phyloP scores from a whole-genome alignment of 53 echinoderm and acorn worm genomes.

The Luidia sarsii region DNA sequence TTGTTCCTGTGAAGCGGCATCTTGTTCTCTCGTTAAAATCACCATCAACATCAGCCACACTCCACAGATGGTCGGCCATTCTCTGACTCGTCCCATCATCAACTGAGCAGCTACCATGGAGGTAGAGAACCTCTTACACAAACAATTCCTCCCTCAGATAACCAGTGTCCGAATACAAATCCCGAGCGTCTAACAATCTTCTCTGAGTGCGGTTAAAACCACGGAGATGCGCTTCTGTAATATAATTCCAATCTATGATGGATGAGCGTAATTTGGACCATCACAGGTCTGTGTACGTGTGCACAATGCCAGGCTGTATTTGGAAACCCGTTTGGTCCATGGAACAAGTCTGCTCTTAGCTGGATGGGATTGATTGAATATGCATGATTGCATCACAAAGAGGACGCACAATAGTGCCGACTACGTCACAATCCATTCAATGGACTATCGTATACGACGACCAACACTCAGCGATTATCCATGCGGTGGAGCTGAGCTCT shows the following conservation, averaged over 20 bases:
- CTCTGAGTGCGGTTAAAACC: too few relatives aligned
- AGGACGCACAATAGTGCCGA: background rate
- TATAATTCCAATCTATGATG: background rate
- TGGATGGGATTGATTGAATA: background rate
- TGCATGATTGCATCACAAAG: slow-evolving; percentile 10
- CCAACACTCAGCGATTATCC: too few relatives aligned
- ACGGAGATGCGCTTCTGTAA: too few relatives aligned
- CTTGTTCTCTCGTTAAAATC: background rate
- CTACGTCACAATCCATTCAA: background rate
- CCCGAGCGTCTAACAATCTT: too few relatives aligned
- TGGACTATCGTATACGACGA: too few relatives aligned
- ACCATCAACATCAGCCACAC: background rate
- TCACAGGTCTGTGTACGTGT: background rate
- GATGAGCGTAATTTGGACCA: background rate
- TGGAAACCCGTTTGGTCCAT: background rate
- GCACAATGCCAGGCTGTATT: background rate
- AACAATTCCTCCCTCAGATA: too few relatives aligned
- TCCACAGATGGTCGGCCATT: background rate
- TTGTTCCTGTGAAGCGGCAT: background rate
- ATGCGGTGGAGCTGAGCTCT: too few relatives aligned
- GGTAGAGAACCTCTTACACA: too few relatives aligned
- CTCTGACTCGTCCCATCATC: too few relatives aligned
- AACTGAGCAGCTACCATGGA: too few relatives aligned
- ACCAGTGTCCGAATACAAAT: too few relatives aligned
- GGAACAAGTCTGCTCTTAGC: too few relatives aligned